A percentile compares a stretch with the other conserved stretches of the same genome.
Evolutionary conservation across 2,797 vertebrate genomes (phyloP).

Genomic region (Erethizon dorsatum): DNA sequence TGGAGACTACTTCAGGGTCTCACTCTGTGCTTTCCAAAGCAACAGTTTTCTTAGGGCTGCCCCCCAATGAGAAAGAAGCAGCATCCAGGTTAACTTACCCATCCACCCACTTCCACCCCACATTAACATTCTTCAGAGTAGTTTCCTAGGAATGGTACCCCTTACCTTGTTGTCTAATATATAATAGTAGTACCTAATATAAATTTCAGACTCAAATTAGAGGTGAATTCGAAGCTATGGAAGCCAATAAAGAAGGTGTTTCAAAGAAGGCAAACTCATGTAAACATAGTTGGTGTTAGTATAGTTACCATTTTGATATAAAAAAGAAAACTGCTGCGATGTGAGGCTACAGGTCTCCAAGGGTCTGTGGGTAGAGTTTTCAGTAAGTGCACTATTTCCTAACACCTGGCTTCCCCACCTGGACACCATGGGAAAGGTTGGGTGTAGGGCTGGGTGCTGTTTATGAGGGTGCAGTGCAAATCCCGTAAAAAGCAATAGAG

Average conservation of each 20-base stretch:
- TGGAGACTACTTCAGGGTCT: neutral
- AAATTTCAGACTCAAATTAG: neutral
- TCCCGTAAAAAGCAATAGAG: neutral
- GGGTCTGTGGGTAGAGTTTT: neutral
- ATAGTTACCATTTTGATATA: neutral
- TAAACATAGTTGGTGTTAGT: neutral
- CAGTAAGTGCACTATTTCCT: neutral
- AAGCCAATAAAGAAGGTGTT: neutral
- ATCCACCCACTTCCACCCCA: neutral
- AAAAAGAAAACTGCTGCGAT: neutral
- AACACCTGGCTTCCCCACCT: neutral
- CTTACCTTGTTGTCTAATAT: neutral
- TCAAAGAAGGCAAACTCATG: neutral
- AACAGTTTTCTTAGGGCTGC: neutral
- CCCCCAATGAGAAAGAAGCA: neutral
- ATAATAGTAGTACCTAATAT: neutral
- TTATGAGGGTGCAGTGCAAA: neutral
- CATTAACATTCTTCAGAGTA: neutral
- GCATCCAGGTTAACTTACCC: neutral
- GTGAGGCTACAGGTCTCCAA: neutral
- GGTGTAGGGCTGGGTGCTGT: neutral
- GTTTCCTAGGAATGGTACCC: neutral
- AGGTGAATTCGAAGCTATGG: neutral
- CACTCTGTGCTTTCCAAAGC: conserved; percentile 12
- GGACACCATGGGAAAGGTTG: neutral